Evolutionary conservation across 2,888 invertebrate species (phyloP).

Genomic region (Drosophila seclusa): DNA sequence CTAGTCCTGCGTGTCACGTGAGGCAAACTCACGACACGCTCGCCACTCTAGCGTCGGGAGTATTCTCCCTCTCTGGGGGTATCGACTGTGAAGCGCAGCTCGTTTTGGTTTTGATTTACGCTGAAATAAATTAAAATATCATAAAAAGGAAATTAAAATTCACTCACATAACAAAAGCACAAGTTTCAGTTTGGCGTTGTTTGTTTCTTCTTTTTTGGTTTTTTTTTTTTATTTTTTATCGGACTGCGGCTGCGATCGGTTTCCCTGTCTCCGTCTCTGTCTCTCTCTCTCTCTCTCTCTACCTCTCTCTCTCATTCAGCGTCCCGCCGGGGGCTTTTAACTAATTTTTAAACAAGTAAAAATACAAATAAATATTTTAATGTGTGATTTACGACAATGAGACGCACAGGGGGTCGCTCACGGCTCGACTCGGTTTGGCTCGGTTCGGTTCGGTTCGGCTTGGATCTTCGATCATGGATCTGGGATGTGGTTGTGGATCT

Average conservation of each 20-base stretch:
- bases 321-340: constrained; percentile 69
- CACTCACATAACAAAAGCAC: constrained; percentile 74
- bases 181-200: constrained; percentile 6
- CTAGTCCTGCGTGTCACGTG: neutral
- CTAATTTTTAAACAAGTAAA: constrained; percentile 80
- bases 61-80: constrained; percentile 2
- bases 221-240: neutral
- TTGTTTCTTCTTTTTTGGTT: neutral
- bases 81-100: constrained; percentile 50
- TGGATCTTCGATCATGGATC: constrained; percentile 13
- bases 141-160: constrained; percentile 84
- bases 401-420: constrained; percentile 71
- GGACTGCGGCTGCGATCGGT: constrained; percentile 1
- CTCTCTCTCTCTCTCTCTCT: neutral
- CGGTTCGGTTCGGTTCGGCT: constrained; percentile 11
- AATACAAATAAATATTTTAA: constrained; percentile 81
- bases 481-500: constrained; percentile 14
- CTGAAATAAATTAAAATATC: constrained; percentile 84
- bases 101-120: constrained; percentile 83
- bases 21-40: neutral
- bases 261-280: neutral
- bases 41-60: neutral
- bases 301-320: neutral
- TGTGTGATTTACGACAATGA: constrained; percentile 81
- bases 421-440: constrained; percentile 7